Base-by-base conservation (phyloP, 1,140 invertebrate genomes). In the Microplitis demolitor region DNA sequence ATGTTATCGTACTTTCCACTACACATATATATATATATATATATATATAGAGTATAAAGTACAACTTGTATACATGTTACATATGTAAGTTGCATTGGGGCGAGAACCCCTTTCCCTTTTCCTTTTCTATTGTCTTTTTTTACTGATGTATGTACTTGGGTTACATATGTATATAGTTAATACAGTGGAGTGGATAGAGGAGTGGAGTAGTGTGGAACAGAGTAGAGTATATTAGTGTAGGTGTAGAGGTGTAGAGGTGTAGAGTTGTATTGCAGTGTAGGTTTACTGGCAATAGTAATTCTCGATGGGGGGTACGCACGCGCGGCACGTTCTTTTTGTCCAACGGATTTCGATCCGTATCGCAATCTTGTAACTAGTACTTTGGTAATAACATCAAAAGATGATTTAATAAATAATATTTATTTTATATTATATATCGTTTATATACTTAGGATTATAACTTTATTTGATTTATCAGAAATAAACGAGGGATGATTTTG, bases 301-400 rank as follows among this genome's bases (percentile, higher is more conserved):
- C 39, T 45, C 39, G 6, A 11, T 45, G 11, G 39, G 39, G 39
- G 39, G 39, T 54, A 54, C 53, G 13, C 53, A 54, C 53, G 16
- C 16, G 16, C 14, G 24, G 16, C 24, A 31, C 16, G 56, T 9
- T 58, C 53, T 16, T 54, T 16, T 66, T 67, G 39, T 67, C 39
- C 50, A 67, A 67, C 66, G 66, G 39, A 54, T 67, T 67, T 54
- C 31, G 66, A 67, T 67, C 66, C 66, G 50, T 67, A 67, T 67
- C 66, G 51, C 39, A 67, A 67, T 67, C 24, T 54, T 39, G 51
- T 67, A 67, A 67, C 66, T 50, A 54, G 66, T 67, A 67, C 39
- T 67, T 67, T 54, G 13, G 50, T 67, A 67, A 67, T 67, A 53
- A 67, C 66, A 13, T 24, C 45, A 67, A 67, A 54, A 34, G 53